phyloP scores from a whole-genome alignment of 2,888 invertebrate genomes.

The Lasioglossum zephyrum region DNA sequence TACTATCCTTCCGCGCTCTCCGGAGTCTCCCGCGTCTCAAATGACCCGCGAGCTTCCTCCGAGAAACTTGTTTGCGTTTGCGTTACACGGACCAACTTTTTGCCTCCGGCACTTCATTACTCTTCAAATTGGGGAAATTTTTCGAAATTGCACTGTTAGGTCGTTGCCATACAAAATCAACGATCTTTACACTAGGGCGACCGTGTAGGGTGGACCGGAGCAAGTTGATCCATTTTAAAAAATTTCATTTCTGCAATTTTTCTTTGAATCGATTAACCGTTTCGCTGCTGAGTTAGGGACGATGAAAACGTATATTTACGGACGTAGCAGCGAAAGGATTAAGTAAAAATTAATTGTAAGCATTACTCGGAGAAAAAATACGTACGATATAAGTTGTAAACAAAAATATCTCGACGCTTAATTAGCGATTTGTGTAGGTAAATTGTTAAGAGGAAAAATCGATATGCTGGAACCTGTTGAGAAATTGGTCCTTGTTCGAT shows the following conservation, averaged over 20 bases:
- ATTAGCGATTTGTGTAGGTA: neutral
- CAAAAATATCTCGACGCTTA: neutral
- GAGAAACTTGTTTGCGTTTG: conserved; percentile 19
- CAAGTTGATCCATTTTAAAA: neutral
- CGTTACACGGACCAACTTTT: conserved; percentile 17
- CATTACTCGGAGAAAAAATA: no score
- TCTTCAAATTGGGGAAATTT: neutral
- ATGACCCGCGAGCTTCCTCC: conserved; percentile 16
- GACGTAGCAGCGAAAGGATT: no score
- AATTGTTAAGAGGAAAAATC: neutral
- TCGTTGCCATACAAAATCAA: neutral
- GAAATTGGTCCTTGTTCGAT: neutral
- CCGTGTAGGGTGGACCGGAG: neutral
- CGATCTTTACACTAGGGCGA: neutral
- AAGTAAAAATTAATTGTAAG: no score
- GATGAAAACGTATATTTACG: no score
- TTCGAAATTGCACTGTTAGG: neutral
- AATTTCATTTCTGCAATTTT: neutral
- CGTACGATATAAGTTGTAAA: no score
- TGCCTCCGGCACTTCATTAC: neutral
- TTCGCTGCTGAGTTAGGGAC: no score
- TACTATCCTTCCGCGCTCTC: conserved; percentile 32
- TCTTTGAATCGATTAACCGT: neutral
- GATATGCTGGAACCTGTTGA: neutral
- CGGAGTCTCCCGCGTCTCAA: conserved; percentile 21